A percentile compares a stretch with the other conserved stretches of the same genome.
Conservation (phyloP, 2,113 vertebrate species). For the Gavialis gangeticus region DNA sequence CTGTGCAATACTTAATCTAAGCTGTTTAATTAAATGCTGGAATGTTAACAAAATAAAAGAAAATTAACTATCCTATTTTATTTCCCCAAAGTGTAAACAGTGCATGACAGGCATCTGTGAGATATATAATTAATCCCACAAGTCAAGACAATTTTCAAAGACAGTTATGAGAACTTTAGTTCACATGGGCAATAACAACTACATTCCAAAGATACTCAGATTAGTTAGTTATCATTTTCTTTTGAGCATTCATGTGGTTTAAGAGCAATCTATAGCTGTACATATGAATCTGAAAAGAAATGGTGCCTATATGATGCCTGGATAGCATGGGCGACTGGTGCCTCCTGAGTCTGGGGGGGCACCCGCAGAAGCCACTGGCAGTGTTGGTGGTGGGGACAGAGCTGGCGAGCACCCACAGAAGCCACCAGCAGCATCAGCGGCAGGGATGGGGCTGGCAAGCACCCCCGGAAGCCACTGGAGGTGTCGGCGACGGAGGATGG, state of each 20-base stretch:
- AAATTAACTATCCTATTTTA: constrained; percentile 65
- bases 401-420: too few relatives aligned
- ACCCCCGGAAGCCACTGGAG: too few relatives aligned
- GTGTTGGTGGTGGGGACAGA: too few relatives aligned
- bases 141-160: constrained; percentile 49
- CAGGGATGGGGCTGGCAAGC: too few relatives aligned
- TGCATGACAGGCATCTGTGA: constrained; percentile 60
- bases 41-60: constrained; percentile 71
- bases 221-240: constrained; percentile 45
- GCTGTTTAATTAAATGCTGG: constrained; percentile 72
- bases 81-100: constrained; percentile 64
- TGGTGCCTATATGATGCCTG: neutral
- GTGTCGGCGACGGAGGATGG: too few relatives aligned
- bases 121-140: constrained; percentile 58
- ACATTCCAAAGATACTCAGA: constrained; percentile 24
- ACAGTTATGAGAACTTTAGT: constrained; percentile 32
- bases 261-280: neutral
- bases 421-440: too few relatives aligned
- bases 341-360: too few relatives aligned
- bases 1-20: constrained; percentile 60
- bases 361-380: too few relatives aligned
- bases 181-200: constrained; percentile 31
- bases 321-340: too few relatives aligned
- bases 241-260: neutral
- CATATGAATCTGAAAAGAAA: neutral